Conservation (phyloP, 30 jellyfish, hydroid and myxozoan species). For the Nemopilema nomurai region DNA sequence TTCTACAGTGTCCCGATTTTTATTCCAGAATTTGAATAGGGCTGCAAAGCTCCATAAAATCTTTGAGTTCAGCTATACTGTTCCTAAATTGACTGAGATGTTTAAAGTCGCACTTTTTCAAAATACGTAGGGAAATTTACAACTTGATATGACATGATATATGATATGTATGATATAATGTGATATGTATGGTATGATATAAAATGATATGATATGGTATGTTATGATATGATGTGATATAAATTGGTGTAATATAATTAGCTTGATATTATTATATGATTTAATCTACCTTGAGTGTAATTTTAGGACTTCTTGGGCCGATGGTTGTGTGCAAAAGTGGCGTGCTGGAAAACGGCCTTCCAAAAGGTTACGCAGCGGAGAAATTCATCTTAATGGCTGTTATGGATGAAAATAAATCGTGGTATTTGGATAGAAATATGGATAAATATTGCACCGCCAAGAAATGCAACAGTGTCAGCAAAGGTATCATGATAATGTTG, state of each 20-base stretch:
- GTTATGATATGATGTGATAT: no score
- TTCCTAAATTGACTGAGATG: no score
- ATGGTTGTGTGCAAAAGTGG: conserved; percentile 52
- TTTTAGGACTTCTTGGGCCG: conserved; percentile 63
- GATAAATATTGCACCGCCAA: conserved; percentile 32
- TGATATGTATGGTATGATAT: background rate
- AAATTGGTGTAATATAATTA: background rate
- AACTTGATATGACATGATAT: no score
- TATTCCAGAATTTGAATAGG: no score
- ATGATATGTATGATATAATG: background rate
- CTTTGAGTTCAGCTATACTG: no score
- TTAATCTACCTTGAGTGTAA: no score
- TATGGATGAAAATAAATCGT: conserved; percentile 68
- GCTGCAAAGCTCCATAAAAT: no score
- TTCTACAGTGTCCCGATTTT: no score
- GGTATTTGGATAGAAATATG: conserved; percentile 68
- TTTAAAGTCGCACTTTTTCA: no score
- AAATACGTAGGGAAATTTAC: no score
- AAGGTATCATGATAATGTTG: conserved; percentile 41
- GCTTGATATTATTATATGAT: background rate
- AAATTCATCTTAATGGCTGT: conserved; percentile 42
- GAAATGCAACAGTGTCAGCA: conserved; percentile 47
- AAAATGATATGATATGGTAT: background rate
- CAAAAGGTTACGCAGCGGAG: conserved; percentile 55
- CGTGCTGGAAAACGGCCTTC: conserved; percentile 39